Evolutionary conservation across 2,113 vertebrate genomes (phyloP), one percentile per base, ranked within the genome.

Genomic region (Ranitomeya imitator): DNA sequence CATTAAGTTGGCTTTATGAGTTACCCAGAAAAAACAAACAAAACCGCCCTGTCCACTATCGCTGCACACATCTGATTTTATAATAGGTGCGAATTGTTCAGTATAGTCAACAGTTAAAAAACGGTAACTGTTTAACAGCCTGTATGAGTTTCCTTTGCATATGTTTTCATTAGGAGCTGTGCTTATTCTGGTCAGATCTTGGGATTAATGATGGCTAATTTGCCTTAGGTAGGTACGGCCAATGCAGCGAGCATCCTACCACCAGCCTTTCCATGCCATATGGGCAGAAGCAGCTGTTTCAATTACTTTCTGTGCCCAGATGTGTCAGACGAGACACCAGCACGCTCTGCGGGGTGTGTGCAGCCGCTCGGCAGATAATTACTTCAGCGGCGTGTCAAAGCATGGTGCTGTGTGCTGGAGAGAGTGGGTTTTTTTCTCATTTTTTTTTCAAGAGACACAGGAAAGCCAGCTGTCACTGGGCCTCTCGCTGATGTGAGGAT

Each of bases 161-260:
- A 97, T 97, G 97, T 97, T 98, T 98, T 97, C 97, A 97, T 98
- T 97, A 98, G 96, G 93, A 94, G 93, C 93, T 94, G 92, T 95
- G 96, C 88, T 95, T 97, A 98, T 98, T 97, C 97, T 94, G 98
- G 98, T 99, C 98, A 99, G 97, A 99, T 98, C 96, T 94, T 92
- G 95, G 98, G 97, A 99, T 98, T 99, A 99, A 99, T 99, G 98
- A 99, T 94, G 95, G 97, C 97, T 99, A 98, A 99, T 99, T 98
- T 99, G 97, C 98, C 97, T 92, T 95, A 96, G 97, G 97, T 99
- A 97, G 97, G 97, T 96, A 94, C 95, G 92, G 94, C 94, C 92
- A 94, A 94, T 91, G 93, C 95, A 94, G 94, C 95, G 94, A 96
- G 96, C 93, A 92, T 90, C 79, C 92, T 90, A 93, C 92, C 91